Evolutionary conservation across 2,797 vertebrate genomes (phyloP), one percentile per base, ranked within the genome.

Genomic region (Syngnathus rostellatus): DNA sequence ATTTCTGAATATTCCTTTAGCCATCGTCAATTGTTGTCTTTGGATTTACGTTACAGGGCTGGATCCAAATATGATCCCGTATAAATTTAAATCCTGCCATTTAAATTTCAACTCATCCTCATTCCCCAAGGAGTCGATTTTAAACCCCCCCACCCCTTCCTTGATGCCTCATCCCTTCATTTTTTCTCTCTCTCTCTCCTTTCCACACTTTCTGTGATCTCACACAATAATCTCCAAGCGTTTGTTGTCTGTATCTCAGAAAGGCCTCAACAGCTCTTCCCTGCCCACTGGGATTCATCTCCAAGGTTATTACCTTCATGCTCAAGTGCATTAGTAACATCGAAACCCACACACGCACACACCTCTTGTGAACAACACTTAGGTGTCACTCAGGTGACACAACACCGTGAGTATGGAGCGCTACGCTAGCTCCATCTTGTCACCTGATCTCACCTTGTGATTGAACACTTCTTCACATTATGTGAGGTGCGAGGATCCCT

Each of bases 361-460:
- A 11, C 6, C n/a, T 31, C 31, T 31, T 3, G 21, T 10, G 25
- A 31, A 31, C 16, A 51, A 21, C 45, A 48, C 46, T 38, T 14
- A 31, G 31, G 5, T 9, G 37, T 41, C 11, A 11, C 21, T 41
- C 31, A 31, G 31, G 31, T 63, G 65, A 3, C 19, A 41, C 3
- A 62, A 23, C 23, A 62, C 62, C 63, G n/a, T 39, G 46, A 60
- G 39, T 23, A 45, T 6, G 23, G 14, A 62, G 23, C 40, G 54
- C 40, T 5, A 2, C 11, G 10, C 43, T 50, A 19, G 60, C 40
- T 69, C 0, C 0, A 53, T 62, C 19, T 41, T 62, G 59, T 61
- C 62, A 51, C 51, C 16, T 59, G 38, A 75, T 54, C 50, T 59
- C 23, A 58, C 41, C 50, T 25, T 41, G 59, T 66, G 65, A 81